A percentile compares a stretch with the other conserved stretches of the same genome.
Evolutionary conservation across 1,140 invertebrate species (phyloP).

Genomic region (Drosophila seguyi): DNA sequence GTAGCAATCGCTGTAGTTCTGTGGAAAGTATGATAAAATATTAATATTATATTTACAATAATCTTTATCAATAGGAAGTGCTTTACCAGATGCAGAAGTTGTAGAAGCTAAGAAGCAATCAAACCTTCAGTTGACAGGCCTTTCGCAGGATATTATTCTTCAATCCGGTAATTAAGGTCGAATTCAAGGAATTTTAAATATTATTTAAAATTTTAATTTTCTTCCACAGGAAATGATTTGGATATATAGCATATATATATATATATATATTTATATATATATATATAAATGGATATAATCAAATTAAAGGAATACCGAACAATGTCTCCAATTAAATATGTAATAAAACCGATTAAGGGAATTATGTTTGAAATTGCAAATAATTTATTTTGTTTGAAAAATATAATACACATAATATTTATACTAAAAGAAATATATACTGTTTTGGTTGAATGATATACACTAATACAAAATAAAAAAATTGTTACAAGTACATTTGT

Average conservation of each 20-base stretch:
- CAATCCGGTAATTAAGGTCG: background rate
- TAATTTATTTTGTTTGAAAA: background rate
- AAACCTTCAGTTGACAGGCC: background rate
- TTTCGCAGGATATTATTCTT: background rate
- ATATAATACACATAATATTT: background rate
- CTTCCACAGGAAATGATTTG: background rate
- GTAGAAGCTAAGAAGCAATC: background rate
- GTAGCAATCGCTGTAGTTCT: background rate
- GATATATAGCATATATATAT: background rate
- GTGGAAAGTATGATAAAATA: background rate
- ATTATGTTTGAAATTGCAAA: background rate
- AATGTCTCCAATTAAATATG: conserved; percentile 1
- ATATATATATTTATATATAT: background rate
- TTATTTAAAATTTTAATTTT: background rate
- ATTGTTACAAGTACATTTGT: too few relatives aligned
- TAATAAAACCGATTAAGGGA: background rate
- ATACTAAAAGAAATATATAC: conserved; percentile 3
- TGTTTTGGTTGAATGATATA: background rate
- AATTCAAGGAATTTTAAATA: background rate
- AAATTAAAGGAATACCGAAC: background rate
- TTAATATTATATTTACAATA: background rate
- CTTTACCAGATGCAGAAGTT: background rate
- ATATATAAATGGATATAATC: background rate
- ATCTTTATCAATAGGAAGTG: conserved; percentile 1
- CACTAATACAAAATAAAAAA: background rate